Evolutionary conservation across 2,113 vertebrate genomes (phyloP), one percentile per base, ranked within the genome.

Genomic region (Scatophagus argus): DNA sequence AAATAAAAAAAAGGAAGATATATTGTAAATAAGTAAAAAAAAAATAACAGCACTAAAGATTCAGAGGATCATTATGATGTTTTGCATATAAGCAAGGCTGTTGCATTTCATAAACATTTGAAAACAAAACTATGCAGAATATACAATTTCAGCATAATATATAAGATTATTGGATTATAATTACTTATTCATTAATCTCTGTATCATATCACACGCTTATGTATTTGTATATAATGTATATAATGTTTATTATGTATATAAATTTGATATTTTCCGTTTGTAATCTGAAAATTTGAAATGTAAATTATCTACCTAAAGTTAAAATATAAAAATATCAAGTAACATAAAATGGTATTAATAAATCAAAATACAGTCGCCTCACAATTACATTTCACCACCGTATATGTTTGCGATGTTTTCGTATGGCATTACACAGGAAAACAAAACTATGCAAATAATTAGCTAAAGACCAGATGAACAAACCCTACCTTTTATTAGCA

Each of bases 401-500:
- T n/a, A n/a, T n/a, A n/a, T n/a, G n/a, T n/a, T n/a, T n/a, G n/a
- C n/a, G n/a, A n/a, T n/a, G n/a, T n/a, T n/a, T n/a, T n/a, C n/a
- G n/a, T n/a, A n/a, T n/a, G n/a, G n/a, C n/a, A n/a, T n/a, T n/a
- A n/a, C n/a, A n/a, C n/a, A n/a, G n/a, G n/a, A n/a, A n/a, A n/a
- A n/a, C n/a, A n/a, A n/a, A n/a, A n/a, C n/a, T n/a, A n/a, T n/a
- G n/a, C n/a, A n/a, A n/a, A n/a, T n/a, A n/a, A n/a, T n/a, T n/a
- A n/a, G n/a, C n/a, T 7, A 51, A 29, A 58, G 41, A 72, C 14
- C 41, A 27, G 1, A 43, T 2, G 41, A 65, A 23, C 0, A 47
- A 63, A 5, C 32, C 75, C 19, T 84, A 95, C 93, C 93, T 87
- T 94, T 94, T 27, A 94, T 92, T 23, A 95, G 29, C 62, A 95